Percentiles rank a stretch among this genome's conserved stretches.
Evolutionary conservation across 1,140 invertebrate species (phyloP).

Genomic region (Ptiloglossa arizonensis): DNA sequence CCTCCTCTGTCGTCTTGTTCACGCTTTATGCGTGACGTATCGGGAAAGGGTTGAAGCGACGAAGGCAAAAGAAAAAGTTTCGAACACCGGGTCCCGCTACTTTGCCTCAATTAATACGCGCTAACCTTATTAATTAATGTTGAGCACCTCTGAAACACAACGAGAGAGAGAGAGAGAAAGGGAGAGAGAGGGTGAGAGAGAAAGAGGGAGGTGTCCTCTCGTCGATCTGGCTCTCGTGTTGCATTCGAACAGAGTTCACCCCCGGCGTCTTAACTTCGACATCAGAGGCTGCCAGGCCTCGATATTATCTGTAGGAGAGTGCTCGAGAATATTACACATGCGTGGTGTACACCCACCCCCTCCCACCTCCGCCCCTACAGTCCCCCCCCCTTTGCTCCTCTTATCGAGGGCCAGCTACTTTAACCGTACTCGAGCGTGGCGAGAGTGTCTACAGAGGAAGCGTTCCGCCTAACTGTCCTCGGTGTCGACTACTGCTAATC

Average conservation of each 20-base stretch:
- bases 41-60: conserved; percentile 10
- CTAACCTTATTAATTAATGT: conserved; percentile 73
- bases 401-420: conserved; percentile 55
- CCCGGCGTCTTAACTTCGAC: conserved; percentile 67
- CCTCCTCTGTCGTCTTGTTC: background rate
- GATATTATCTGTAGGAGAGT: conserved; percentile 72
- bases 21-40: conserved; percentile 2
- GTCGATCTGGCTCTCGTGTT: conserved; percentile 41
- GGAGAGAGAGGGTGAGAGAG: conserved; percentile 6
- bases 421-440: conserved; percentile 53
- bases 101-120: conserved; percentile 70
- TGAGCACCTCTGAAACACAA: conserved; percentile 35
- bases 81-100: conserved; percentile 47
- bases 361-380: conserved; percentile 17
- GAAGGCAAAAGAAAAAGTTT: conserved; percentile 54
- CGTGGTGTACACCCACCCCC: conserved; percentile 56
- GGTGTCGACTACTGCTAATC: conserved; percentile 70
- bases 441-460: conserved; percentile 28
- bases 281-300: conserved; percentile 60
- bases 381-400: background rate
- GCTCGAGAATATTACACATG: conserved; percentile 71
- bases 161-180: conserved; percentile 16
- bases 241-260: conserved; percentile 45
- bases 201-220: conserved; percentile 21
- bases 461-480: conserved; percentile 46